A percentile compares a stretch with the other conserved stretches of the same genome.
Evolutionary conservation across 2,113 vertebrate species (phyloP).

Genomic region (Reinhardtius hippoglossoides): DNA sequence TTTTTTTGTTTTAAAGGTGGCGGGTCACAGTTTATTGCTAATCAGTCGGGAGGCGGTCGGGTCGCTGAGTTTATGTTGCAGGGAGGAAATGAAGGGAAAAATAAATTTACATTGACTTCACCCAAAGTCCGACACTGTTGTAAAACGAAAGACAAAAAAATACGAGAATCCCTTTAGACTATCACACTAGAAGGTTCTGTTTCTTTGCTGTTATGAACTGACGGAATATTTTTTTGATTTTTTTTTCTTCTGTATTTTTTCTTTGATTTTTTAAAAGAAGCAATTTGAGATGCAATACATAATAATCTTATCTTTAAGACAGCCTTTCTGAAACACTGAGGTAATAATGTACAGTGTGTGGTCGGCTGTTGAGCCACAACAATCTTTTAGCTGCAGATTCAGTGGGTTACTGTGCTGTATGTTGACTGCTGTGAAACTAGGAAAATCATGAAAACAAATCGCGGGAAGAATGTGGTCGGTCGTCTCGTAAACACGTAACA

Average conservation of each 20-base stretch:
- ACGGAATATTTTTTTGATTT: constrained; percentile 46
- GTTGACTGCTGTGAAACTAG: constrained; percentile 63
- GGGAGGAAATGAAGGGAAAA: constrained; percentile 76
- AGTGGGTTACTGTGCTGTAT: constrained; percentile 69
- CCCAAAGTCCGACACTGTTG: constrained; percentile 76
- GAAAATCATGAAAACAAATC: constrained; percentile 29
- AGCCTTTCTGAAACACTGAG: constrained; percentile 67
- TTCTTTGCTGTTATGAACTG: constrained; percentile 61
- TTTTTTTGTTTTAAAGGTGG: constrained; percentile 58
- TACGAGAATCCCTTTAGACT: constrained; percentile 74
- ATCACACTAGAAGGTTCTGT: constrained; percentile 54
- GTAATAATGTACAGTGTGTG: constrained; percentile 63
- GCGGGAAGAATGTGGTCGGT: constrained; percentile 64
- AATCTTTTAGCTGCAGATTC: constrained; percentile 46
- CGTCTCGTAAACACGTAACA: constrained; percentile 40
- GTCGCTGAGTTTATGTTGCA: constrained; percentile 50
- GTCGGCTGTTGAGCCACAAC: constrained; percentile 46
- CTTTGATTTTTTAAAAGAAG: constrained; percentile 58
- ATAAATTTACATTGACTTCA: constrained; percentile 55
- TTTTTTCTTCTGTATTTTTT: constrained; percentile 26
- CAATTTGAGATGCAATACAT: constrained; percentile 85
- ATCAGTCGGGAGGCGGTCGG: constrained; percentile 49
- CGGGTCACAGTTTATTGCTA: constrained; percentile 61
- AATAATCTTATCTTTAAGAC: constrained; percentile 66
- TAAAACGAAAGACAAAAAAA: constrained; percentile 45